Evolutionary conservation across 2,888 invertebrate genomes (phyloP).

Genomic region (Syritta pipiens): DNA sequence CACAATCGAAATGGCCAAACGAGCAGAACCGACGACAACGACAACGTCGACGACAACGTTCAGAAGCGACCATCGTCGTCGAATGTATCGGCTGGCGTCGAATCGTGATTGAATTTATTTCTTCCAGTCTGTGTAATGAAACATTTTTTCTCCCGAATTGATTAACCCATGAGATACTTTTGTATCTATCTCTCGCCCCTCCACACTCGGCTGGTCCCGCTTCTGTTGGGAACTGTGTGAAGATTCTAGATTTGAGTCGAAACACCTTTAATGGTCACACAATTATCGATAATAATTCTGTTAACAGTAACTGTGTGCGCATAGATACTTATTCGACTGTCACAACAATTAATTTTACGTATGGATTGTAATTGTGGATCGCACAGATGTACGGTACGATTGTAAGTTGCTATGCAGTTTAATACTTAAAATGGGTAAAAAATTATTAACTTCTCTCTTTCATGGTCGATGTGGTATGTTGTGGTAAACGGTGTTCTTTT

Average conservation of each 20-base stretch:
- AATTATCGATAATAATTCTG: conserved; percentile 48
- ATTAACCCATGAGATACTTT: too few relatives aligned
- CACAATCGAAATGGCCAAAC: conserved; percentile 39
- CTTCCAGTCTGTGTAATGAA: conserved; percentile 19
- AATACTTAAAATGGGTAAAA: conserved; percentile 52
- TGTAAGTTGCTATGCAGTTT: conserved; percentile 26
- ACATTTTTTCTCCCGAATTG: conserved; percentile 14
- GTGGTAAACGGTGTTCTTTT: conserved; percentile 38
- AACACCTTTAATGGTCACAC: conserved; percentile 48
- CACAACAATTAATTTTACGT: conserved; percentile 39
- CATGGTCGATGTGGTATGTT: conserved; percentile 53
- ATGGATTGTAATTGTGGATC: background rate
- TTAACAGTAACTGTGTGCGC: conserved; percentile 36
- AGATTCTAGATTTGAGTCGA: conserved; percentile 36
- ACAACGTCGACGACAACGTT: background rate
- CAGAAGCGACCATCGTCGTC: background rate
- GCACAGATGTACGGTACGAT: conserved; percentile 5
- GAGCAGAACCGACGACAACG: background rate
- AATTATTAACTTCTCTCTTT: conserved; percentile 56
- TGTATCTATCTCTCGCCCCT: too few relatives aligned
- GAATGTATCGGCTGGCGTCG: background rate
- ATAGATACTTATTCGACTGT: conserved; percentile 19
- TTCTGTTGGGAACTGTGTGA: too few relatives aligned
- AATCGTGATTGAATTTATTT: conserved; percentile 66
- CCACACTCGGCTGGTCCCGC: too few relatives aligned